Evolutionary conservation across 1,140 invertebrate genomes (phyloP), one percentile per base, ranked within the genome.

Genomic region (Sipha flava): DNA sequence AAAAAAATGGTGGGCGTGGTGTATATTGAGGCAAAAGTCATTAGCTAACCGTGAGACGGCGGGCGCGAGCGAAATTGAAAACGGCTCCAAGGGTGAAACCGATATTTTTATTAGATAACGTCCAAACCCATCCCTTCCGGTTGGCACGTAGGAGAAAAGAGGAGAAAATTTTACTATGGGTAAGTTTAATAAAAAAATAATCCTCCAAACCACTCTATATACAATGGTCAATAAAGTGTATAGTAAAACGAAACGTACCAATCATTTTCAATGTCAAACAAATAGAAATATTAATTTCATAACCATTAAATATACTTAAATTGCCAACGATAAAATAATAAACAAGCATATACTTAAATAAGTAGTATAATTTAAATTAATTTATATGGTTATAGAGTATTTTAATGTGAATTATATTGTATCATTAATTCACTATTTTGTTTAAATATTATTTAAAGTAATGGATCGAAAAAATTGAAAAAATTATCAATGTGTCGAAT

Each of bases 31-130:
- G 73, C 73, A 37, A 77, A 77, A 77, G 73, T 77, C 73, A 77
- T 77, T 77, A 77, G 73, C 73, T 77, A 34, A 43, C 73, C 73
- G 23, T 52, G 52, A 77, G 73, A 73, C 70, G 16, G 70, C 70
- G 45, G 40, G 43, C 52, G 34, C 26, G 14, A 37, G 34, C 73
- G 52, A 77, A 77, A 77, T 77, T 77, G 73, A 77, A 77, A 77
- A 77, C 73, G 34, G 73, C 73, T 59, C 49, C 52, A 77, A 77
- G 73, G 73, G 73, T 77, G 73, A 52, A 77, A 57, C 49, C 73
- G 73, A 77, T 77, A 77, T 59, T 77, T 77, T 77, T 77, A 77
- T 77, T 77, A 77, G 73, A 77, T 77, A 77, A 77, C 49, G 73
- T 64, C 45, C 49, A 31, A 21, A 23, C 72, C 49, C 52, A n/a